Evolutionary conservation across 2,113 vertebrate genomes (phyloP), one percentile per base, ranked within the genome.

Genomic region (Todiramphus chloris): DNA sequence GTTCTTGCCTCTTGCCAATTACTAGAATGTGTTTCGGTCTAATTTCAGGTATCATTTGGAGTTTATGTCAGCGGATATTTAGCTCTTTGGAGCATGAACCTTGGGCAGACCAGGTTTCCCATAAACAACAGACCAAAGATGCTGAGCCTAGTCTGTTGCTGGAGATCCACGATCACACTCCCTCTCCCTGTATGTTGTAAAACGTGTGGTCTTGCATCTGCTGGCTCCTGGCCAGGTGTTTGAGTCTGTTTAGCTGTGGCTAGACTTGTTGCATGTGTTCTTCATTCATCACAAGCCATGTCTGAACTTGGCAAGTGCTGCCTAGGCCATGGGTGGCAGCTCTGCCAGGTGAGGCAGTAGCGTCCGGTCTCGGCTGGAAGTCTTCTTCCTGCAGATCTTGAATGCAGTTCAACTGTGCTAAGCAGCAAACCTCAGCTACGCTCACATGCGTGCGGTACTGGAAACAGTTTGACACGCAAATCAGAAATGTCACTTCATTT

Each of bases 211-310:
- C 63, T 53, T 68, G 73, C 53, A 18, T 78, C 90, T 66, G 69
- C 92, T 76, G 95, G 92, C 88, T 81, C 69, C 67, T 2, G 3
- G 37, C 88, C 94, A 70, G 24, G 33, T 19, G 14, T n/a, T 5
- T 33, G 72, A 41, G 58, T 20, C 76, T 51, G 15, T n/a, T 77
- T 20, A 64, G 73, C 94, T 41, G 56, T 0, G 21, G 73, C 73
- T 64, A 64, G 76, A 89, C 95, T 91, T 89, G 89, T 89, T 92
- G 90, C 93, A 62, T 72, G 88, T 81, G 88, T 21, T 96, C 83
- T 79, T 73, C 94, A 69, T 94, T 89, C 83, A 92, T 89, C 95
- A 87, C n/a, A 5, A 73, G 83, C 86, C 73, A 1, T 25, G 79
- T 50, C 84, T 94, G 83, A 75, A 25, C 72, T 94, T 93, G 95